Evolutionary conservation across 2,797 vertebrate species (phyloP).

Genomic region (Chromis chromis): DNA sequence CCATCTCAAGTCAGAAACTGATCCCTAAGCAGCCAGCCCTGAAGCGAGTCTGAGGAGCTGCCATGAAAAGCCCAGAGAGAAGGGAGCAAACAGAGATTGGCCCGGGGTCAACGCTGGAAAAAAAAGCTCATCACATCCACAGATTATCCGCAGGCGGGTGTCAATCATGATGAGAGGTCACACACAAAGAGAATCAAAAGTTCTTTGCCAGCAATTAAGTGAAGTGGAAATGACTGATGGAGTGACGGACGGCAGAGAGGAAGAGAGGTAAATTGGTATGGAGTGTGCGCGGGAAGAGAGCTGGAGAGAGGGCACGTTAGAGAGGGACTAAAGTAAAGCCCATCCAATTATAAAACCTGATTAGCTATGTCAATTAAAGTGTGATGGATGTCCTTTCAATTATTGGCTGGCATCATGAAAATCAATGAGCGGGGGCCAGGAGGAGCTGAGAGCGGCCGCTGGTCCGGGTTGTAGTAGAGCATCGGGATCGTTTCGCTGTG

Average conservation of each 20-base stretch:
- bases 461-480: conserved; percentile 65
- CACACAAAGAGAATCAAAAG: conserved; percentile 73
- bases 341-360: conserved; percentile 91
- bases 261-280: conserved; percentile 45
- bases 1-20: conserved; percentile 60
- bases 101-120: conserved; percentile 60
- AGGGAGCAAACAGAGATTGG: conserved; percentile 59
- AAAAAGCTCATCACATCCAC: conserved; percentile 69
- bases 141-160: conserved; percentile 68
- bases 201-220: conserved; percentile 70
- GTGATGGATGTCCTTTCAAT: conserved; percentile 87
- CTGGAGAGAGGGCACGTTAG: conserved; percentile 37
- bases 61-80: conserved; percentile 45
- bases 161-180: conserved; percentile 74
- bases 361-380: conserved; percentile 90
- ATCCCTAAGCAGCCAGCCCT: conserved; percentile 64
- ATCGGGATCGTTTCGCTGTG: conserved; percentile 65
- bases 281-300: conserved; percentile 29
- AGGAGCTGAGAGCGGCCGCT: conserved; percentile 48
- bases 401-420: conserved; percentile 82
- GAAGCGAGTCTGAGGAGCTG: conserved; percentile 63
- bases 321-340: conserved; percentile 75
- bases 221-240: conserved; percentile 64
- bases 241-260: conserved; percentile 35
- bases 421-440: conserved; percentile 76